Evolutionary conservation across 2,113 vertebrate genomes (phyloP).

Genomic region (Pantherophis guttatus): DNA sequence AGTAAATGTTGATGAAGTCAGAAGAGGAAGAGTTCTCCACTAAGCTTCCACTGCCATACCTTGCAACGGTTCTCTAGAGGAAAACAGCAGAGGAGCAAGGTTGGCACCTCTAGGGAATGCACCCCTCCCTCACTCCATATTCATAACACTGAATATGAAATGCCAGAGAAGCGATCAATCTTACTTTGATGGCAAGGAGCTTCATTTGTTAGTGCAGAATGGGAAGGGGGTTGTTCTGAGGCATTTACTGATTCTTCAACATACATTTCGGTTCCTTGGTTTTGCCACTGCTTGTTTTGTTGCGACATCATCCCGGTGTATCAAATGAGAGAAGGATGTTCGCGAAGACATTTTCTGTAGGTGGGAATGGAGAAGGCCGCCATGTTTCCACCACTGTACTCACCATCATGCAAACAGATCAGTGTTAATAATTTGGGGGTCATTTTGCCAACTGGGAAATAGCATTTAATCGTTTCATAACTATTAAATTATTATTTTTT

Average conservation of each 20-base stretch:
- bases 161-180: slow-evolving; percentile 85
- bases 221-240: slow-evolving; percentile 72
- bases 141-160: slow-evolving; percentile 82
- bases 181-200: slow-evolving; percentile 80
- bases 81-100: slow-evolving; percentile 48
- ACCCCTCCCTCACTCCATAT: slow-evolving; percentile 78
- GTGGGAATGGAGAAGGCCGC: not conserved
- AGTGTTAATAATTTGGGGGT: not conserved
- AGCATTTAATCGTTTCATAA: not conserved
- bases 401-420: not conserved
- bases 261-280: slow-evolving; percentile 68
- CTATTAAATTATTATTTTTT: not conserved
- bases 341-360: not conserved
- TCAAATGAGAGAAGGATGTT: slow-evolving; percentile 2
- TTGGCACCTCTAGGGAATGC: slow-evolving; percentile 67
- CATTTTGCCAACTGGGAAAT: not conserved
- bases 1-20: slow-evolving; percentile 80
- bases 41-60: slow-evolving; percentile 62
- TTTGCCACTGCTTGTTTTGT: slow-evolving; percentile 60
- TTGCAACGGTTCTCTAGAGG: slow-evolving; percentile 65
- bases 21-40: slow-evolving; percentile 65
- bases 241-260: slow-evolving; percentile 79
- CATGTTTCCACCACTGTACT: not conserved
- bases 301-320: not conserved
- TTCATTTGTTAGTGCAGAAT: slow-evolving; percentile 81